These are phyloP conservation scores for Jacana jacana DNA, from an alignment of 2,113 vertebrate species.

Conservation along the genomic window DNA sequence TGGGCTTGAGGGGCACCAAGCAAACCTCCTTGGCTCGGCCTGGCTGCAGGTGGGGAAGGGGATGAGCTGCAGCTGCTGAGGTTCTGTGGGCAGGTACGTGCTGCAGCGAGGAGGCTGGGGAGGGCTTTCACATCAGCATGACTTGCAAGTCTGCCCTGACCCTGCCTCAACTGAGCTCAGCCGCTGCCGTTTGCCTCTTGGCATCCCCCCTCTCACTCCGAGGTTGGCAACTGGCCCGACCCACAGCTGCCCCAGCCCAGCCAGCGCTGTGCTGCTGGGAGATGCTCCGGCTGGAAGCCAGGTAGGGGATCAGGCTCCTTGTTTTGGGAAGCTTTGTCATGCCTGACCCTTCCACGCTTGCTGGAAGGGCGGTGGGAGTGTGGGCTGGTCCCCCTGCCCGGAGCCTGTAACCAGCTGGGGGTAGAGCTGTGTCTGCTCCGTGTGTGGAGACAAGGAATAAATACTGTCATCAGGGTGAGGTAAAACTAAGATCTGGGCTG, in stretches of 20 bases:
- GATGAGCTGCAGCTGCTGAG: background rate
- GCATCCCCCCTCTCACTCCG: background rate
- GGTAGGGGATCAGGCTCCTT: background rate
- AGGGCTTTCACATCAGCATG: constrained; percentile 18
- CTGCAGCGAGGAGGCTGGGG: background rate
- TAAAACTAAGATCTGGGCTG: background rate
- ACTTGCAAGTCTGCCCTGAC: constrained; percentile 48
- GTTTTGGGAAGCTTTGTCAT: background rate
- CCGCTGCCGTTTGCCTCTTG: background rate
- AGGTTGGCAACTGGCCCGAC: background rate
- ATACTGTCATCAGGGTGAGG: rapidly evolving
- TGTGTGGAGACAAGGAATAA: background rate
- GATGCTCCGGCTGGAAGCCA: background rate
- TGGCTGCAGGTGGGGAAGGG: background rate
- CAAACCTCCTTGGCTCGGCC: background rate
- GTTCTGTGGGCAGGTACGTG: background rate
- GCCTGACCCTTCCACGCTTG: background rate
- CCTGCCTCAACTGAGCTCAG: background rate
- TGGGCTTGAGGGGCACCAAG: background rate
- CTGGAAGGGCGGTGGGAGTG: rapidly evolving
- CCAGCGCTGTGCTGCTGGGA: background rate
- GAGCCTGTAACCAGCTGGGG: background rate
- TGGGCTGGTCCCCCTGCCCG: background rate
- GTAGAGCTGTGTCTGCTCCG: rapidly evolving
- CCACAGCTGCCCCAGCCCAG: background rate